Conservation (phyloP, 2,888 invertebrate genomes). For the Lepetodrilus schrolli region DNA sequence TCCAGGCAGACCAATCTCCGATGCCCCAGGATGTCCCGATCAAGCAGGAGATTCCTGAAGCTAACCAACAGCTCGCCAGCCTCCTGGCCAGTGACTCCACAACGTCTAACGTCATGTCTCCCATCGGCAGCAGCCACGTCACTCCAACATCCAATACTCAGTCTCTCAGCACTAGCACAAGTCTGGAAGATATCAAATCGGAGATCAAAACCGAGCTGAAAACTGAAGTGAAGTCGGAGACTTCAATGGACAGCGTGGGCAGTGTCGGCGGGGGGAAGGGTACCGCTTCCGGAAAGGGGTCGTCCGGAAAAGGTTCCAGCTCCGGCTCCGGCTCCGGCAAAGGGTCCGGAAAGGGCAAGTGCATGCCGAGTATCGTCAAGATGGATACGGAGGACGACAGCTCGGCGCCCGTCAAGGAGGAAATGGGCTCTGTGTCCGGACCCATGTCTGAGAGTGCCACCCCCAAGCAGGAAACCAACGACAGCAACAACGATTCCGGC, state of each 20-base stretch:
- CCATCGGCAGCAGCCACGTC: not conserved
- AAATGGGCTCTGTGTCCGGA: not conserved
- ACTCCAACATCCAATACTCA: constrained; percentile 31
- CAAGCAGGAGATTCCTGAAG: constrained; percentile 34
- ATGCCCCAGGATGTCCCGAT: constrained; percentile 23
- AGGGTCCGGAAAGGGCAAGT: constrained; percentile 18
- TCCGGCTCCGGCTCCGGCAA: not conserved
- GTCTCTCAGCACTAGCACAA: constrained; percentile 12
- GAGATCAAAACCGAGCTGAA: constrained; percentile 58
- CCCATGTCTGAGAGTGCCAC: constrained; percentile 5
- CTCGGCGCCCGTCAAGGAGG: constrained; percentile 39
- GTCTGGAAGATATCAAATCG: constrained; percentile 46
- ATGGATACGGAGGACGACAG: constrained; percentile 18
- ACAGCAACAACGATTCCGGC: constrained; percentile 9
- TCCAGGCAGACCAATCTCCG: constrained; percentile 33
- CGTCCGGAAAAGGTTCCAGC: not conserved
- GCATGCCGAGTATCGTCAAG: constrained; percentile 18
- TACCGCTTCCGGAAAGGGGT: not conserved
- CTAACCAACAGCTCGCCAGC: constrained; percentile 42
- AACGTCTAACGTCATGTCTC: not conserved
- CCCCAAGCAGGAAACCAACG: constrained; percentile 9
- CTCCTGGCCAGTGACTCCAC: constrained; percentile 32
- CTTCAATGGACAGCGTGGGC: constrained; percentile 16
- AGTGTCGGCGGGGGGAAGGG: constrained; percentile 21
- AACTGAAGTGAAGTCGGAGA: constrained; percentile 56